Base-by-base conservation (phyloP, 2,113 vertebrate genomes). In the Thamnophis sirtalis region DNA sequence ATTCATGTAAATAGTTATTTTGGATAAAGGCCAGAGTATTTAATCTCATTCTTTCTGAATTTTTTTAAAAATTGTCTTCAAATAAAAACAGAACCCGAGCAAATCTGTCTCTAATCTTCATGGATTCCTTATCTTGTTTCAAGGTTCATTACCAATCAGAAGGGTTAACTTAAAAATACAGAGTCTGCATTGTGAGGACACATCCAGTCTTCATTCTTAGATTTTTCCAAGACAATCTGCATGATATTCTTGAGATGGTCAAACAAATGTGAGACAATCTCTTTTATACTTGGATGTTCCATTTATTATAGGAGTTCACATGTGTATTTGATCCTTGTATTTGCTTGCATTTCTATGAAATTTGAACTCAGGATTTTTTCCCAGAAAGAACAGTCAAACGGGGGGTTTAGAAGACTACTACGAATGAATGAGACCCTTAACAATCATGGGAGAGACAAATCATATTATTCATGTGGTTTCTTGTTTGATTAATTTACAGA, bases 41-140 rank as follows among this genome's bases (percentile, higher is more conserved):
- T 55, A 88, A 87, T 73, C 91, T 88, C 58, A 88, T 24, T 53
- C 58, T 86, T 86, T 86, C 17, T 84, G 53, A 28, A 63, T 33
- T 33, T 68, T 86, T n/a, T 86, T 86, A 9, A 0, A 50, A 17
- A 17, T 73, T 24, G 10, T 28, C 86, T 87, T 87, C 8, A 15
- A 73, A 91, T 58, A 60, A 26, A 49, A 53, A 33, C 5, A 15
- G 86, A 94, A 90, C 24, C 50, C 50, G 1, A 55, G 24, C 68
- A 87, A 55, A 63, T 56, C 63, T 89, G 38, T 49, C 90, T 86
- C 43, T 91, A 86, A 55, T 9, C 55, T 3, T 54, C 10, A 87
- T 86, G 89, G 92, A 93, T 88, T 22, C 1, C 63, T 93, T 11
- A 43, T 87, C 55, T 60, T 55, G 60, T 89, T 90, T 93, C 85